Conservation (phyloP, 2,888 invertebrate species). For the Tachina fera region DNA sequence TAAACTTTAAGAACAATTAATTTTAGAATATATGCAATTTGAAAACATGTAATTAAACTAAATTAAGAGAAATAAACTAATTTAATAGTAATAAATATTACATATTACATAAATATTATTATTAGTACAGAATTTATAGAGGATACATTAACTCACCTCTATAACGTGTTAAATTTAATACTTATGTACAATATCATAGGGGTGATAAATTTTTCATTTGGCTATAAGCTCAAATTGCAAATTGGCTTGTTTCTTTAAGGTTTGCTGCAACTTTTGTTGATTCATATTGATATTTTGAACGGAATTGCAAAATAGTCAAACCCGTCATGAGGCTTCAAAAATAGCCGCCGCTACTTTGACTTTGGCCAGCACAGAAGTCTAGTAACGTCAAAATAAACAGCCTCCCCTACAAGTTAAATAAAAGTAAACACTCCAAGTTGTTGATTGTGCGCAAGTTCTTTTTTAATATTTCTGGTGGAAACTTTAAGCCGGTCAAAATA, state of each 20-base stretch:
- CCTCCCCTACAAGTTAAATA: constrained; percentile 26
- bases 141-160: too few relatives aligned
- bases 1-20: constrained; percentile 33
- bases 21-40: constrained; percentile 20
- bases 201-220: too few relatives aligned
- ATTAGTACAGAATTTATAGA: too few relatives aligned
- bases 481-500: constrained; percentile 64
- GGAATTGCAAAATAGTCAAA: neutral
- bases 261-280: neutral
- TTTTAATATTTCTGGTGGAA: constrained; percentile 8
- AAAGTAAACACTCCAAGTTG: constrained; percentile 59
- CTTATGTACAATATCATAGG: too few relatives aligned
- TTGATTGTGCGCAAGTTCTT: constrained; percentile 59
- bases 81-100: neutral
- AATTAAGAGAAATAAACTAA: neutral
- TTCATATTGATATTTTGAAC: neutral
- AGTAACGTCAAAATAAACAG: constrained; percentile 14
- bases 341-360: neutral
- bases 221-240: too few relatives aligned
- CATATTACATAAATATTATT: too few relatives aligned
- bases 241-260: too few relatives aligned
- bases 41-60: neutral
- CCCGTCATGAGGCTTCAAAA: neutral
- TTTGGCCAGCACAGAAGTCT: neutral
- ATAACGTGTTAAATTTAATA: too few relatives aligned